Evolutionary conservation across 2,888 invertebrate genomes (phyloP).

Genomic region (Falcaria lacertinaria): DNA sequence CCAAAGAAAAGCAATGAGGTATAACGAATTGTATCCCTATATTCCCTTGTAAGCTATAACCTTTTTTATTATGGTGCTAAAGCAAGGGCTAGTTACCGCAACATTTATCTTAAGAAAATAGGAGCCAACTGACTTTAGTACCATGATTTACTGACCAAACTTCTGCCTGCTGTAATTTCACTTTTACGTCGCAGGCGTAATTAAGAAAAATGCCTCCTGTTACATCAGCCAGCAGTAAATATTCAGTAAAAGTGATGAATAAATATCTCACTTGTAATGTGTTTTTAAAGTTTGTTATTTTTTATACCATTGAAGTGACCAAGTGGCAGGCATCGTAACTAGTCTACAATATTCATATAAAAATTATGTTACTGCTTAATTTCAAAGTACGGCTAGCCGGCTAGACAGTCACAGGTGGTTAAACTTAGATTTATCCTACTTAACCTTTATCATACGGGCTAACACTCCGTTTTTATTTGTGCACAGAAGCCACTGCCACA

Average conservation of each 20-base stretch:
- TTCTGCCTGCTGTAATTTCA: slow-evolving; percentile 22
- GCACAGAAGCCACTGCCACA: too few relatives aligned
- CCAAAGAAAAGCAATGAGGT: not conserved
- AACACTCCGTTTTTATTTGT: too few relatives aligned
- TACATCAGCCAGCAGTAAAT: not conserved
- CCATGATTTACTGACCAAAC: slow-evolving; percentile 35
- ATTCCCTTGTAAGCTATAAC: too few relatives aligned
- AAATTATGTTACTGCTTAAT: too few relatives aligned
- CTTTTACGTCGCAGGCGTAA: slow-evolving; percentile 22
- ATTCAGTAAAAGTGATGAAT: not conserved
- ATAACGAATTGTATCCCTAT: too few relatives aligned
- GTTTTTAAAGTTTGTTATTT: not conserved
- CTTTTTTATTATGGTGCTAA: slow-evolving; percentile 9
- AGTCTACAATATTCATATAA: too few relatives aligned
- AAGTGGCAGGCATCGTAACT: too few relatives aligned
- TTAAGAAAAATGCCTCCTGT: slow-evolving; percentile 22
- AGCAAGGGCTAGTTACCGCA: slow-evolving; percentile 23
- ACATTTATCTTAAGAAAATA: slow-evolving; percentile 44
- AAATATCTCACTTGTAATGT: not conserved
- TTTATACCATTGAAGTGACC: not conserved
- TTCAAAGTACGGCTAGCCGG: too few relatives aligned
- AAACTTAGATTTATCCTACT: too few relatives aligned
- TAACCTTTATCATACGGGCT: too few relatives aligned
- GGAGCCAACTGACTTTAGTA: slow-evolving; percentile 33
- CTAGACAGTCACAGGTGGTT: too few relatives aligned